Conservation (phyloP, 2,113 vertebrate genomes). For the Prolemur simus region DNA sequence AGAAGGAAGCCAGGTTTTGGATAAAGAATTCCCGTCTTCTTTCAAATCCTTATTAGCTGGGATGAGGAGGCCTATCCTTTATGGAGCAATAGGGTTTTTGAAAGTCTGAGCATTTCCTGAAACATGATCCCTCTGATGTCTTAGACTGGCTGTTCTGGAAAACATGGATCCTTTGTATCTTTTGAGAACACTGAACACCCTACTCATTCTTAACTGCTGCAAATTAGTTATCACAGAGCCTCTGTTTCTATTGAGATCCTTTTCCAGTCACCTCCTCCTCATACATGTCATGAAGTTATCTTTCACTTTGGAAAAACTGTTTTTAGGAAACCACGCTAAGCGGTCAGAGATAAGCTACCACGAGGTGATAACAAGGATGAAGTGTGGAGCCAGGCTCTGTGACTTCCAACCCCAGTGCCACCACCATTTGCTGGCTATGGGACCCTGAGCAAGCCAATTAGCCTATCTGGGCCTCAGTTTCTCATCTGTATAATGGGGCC, state of each 20-base stretch:
- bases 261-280: background rate
- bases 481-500: background rate
- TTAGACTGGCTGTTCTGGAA: background rate
- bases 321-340: background rate
- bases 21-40: constrained; percentile 1
- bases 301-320: constrained; percentile 31
- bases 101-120: background rate
- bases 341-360: background rate
- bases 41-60: background rate
- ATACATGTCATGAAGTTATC: background rate
- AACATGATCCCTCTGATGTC: background rate
- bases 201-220: background rate
- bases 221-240: background rate
- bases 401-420: background rate
- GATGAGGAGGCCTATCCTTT: background rate
- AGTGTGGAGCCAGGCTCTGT: background rate
- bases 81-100: background rate
- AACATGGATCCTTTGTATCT: background rate
- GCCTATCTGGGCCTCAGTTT: background rate
- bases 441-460: background rate
- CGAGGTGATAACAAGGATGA: background rate
- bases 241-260: background rate
- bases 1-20: background rate
- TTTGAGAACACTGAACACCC: background rate
- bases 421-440: background rate